These are phyloP conservation scores for Drosophila rufa DNA, from an alignment of 1,140 invertebrate genomes.

Conservation along the genomic window DNA sequence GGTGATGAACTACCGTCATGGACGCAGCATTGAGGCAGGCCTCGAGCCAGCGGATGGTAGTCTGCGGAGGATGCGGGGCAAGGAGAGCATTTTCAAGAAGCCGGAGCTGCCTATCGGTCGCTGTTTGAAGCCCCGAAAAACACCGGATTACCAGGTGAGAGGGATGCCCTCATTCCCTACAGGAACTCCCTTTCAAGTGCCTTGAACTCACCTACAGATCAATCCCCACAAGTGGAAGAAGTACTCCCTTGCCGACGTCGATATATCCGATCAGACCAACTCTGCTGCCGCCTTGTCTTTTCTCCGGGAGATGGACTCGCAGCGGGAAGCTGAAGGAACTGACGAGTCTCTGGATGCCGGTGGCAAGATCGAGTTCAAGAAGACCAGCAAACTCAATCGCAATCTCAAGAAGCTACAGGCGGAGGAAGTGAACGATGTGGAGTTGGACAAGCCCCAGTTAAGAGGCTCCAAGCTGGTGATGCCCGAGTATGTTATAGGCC, in stretches of 20 bases:
- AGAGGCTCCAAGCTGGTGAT: constrained; percentile 90
- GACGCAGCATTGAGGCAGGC: constrained; percentile 38
- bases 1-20: constrained; percentile 66
- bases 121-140: constrained; percentile 86
- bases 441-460: constrained; percentile 86
- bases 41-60: constrained; percentile 42
- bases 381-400: constrained; percentile 70
- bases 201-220: constrained; percentile 59
- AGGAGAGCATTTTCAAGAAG: constrained; percentile 92
- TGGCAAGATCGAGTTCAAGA: constrained; percentile 86
- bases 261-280: constrained; percentile 91
- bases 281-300: constrained; percentile 90
- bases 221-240: constrained; percentile 92
- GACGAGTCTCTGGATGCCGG: constrained; percentile 54
- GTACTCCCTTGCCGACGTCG: constrained; percentile 91
- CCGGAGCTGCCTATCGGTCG: constrained; percentile 88
- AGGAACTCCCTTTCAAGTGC: constrained; percentile 43
- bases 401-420: constrained; percentile 71
- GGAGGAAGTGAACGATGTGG: constrained; percentile 69
- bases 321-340: constrained; percentile 78
- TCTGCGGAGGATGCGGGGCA: constrained; percentile 88
- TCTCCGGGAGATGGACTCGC: constrained; percentile 88
- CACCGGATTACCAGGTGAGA: constrained; percentile 88
- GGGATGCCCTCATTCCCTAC: rapidly evolving
- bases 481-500: constrained; percentile 93